A percentile compares a stretch with the other conserved stretches of the same genome.
phyloP scores from a whole-genome alignment of 2,888 invertebrate species.

The Stenoptilia bipunctidactyla region DNA sequence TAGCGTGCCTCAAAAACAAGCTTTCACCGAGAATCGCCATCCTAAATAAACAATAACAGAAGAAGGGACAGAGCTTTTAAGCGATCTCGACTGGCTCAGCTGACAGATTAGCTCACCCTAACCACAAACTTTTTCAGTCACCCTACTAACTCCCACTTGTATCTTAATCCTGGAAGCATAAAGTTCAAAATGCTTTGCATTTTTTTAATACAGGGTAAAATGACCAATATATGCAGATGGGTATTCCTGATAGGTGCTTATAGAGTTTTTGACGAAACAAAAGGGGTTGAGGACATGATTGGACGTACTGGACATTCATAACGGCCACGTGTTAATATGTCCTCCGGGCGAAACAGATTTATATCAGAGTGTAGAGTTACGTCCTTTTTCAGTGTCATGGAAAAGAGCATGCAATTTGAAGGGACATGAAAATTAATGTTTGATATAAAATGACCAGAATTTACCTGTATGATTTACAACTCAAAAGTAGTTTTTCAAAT shows the following conservation, averaged over 20 bases:
- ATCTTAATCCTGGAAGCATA: conserved; percentile 15
- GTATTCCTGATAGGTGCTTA: conserved; percentile 52
- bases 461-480: no score
- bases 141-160: conserved; percentile 15
- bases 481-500: no score
- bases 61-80: conserved; percentile 58
- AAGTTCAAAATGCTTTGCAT: conserved; percentile 15
- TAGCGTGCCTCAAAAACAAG: conserved; percentile 62
- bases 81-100: conserved; percentile 64
- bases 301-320: conserved; percentile 13
- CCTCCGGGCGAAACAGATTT: conserved; percentile 27
- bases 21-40: conserved; percentile 57
- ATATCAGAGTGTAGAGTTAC: conserved; percentile 8
- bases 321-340: conserved; percentile 45
- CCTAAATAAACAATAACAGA: conserved; percentile 69
- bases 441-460: no score
- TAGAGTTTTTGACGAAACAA: conserved; percentile 56
- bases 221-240: conserved; percentile 33
- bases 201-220: conserved; percentile 6
- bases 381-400: not conserved
- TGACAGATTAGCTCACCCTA: conserved; percentile 63
- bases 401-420: not conserved
- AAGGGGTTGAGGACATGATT: conserved; percentile 38
- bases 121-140: conserved; percentile 30
- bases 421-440: no score